A percentile compares a stretch with the other conserved stretches of the same genome.
Conservation (phyloP, 1,140 invertebrate species). For the Heterodera carotae region DNA sequence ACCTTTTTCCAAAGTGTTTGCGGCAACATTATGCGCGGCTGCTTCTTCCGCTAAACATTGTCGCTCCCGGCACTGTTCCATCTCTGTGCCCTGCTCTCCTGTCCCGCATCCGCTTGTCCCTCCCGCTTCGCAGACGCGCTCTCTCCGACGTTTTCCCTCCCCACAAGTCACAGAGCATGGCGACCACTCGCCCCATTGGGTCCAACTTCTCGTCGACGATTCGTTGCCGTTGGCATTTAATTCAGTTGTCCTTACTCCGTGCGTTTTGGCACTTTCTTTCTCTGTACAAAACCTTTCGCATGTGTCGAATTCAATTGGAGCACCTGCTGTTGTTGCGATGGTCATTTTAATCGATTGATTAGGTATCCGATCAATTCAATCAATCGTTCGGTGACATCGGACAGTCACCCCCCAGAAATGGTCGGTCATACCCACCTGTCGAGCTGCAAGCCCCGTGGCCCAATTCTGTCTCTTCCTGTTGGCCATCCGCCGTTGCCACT, state of each 20-base stretch:
- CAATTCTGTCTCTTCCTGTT: conserved; percentile 30
- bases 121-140: neutral
- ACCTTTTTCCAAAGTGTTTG: conserved; percentile 73
- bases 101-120: conserved; percentile 7
- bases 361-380: too few species aligned
- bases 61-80: conserved; percentile 28
- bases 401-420: too few species aligned
- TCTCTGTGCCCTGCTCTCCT: conserved; percentile 35
- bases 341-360: too few species aligned
- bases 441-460: conserved; percentile 27
- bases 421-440: too few species aligned
- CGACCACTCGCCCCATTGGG: conserved; percentile 46
- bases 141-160: conserved; percentile 20
- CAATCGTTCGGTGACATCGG: too few species aligned
- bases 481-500: conserved; percentile 19
- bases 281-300: conserved; percentile 35
- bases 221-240: conserved; percentile 2
- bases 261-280: conserved; percentile 6
- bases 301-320: conserved; percentile 42
- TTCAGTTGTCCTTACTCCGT: neutral
- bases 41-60: neutral
- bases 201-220: conserved; percentile 23
- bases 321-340: conserved; percentile 5
- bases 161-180: conserved; percentile 51
- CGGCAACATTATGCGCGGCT: conserved; percentile 62